Base-by-base conservation (phyloP, 1,140 invertebrate species). In the Lepidostoma basale region DNA sequence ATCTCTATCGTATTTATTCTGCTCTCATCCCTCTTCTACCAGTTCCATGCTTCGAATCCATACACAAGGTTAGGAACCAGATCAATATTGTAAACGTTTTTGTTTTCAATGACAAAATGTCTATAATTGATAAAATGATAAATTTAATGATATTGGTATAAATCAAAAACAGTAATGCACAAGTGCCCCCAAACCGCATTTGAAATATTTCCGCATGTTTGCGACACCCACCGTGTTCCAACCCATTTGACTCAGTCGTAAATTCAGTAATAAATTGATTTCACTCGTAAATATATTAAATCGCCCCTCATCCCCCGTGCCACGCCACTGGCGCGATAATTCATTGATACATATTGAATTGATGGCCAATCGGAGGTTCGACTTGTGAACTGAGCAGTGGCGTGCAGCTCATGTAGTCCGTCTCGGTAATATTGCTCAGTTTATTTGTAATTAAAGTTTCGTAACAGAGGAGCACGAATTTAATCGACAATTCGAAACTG, bases 341-440 rank as follows among this genome's bases (percentile, higher is more conserved):
- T 69, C 67, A 69, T 63, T 52, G 23, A 69, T 69, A 62, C 67
- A 69, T 63, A 63, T 63, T 63, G 67, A 56, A 69, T 69, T 69
- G 67, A 69, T 63, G 60, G 59, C 59, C 39, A 56, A 69, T 69
- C 63, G 67, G 67, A 54, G 36, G 59, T 44, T 26, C 42, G 45
- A 14, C 14, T 49, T 10, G 8, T 49, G 22, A 33, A 33, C 30
- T 6, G 30, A 33, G 30, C 30, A 33, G 6, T 6, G 30, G 5
- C 6, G 30, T 12, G 30, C 30, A 33, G 30, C 30, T 5, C 12
- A 12, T 6, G 30, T 5, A 33, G 6, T 33, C 5, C 12, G 12
- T 33, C 12, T 33, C 30, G 12, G 30, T n/a, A n/a, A n/a, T n/a
- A n/a, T n/a, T n/a, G n/a, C n/a, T n/a, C n/a, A n/a, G n/a, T n/a